Evolutionary conservation across 2,888 invertebrate genomes (phyloP), one percentile per base, ranked within the genome.

Genomic region (Alloscopus bannaensis): DNA sequence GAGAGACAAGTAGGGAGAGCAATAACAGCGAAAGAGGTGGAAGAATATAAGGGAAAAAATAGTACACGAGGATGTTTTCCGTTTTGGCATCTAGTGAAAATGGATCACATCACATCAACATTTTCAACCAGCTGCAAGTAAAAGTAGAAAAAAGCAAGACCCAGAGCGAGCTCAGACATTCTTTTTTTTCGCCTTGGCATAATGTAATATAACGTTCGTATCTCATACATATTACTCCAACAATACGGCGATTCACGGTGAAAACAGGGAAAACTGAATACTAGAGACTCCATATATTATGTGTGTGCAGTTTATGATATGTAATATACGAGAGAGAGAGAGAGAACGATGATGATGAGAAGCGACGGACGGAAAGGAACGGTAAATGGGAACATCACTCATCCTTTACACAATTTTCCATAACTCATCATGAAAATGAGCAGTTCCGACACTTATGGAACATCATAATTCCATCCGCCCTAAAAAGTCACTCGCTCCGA

Each of bases 381-480:
- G 77, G 73, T 73, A 81, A 81, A 83, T 83, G 71, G 76, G 81
- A 72, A 72, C 72, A 81, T 81, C 81, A 81, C 76, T 77, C 81
- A 72, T 81, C 71, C 76, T 81, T 77, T 72, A 77, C 72, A 70
- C 80, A 82, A 84, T 81, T 83, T 83, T 80, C 78, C 81, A 83
- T 84, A 84, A 84, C 82, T 84, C 84, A 84, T 84, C 81, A 84
- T 83, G 84, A 84, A 83, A 82, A 84, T 84, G 83, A 83, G 81
- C 79, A 80, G 80, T 83, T 83, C 80, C 79, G 84, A 84, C 84
- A 81, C 80, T 83, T 83, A 81, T 84, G 81, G 82, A 82, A 71
- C 80, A 82, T 75, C 79, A 76, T 76, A 76, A 76, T 76, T 76
- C 76, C 76, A 76, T 76, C 76, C 76, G 68, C 76, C 76, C 76